Percentiles rank a stretch among this genome's conserved stretches.
Conservation (phyloP, 2,888 invertebrate species). For the Dendrolimus pini region DNA sequence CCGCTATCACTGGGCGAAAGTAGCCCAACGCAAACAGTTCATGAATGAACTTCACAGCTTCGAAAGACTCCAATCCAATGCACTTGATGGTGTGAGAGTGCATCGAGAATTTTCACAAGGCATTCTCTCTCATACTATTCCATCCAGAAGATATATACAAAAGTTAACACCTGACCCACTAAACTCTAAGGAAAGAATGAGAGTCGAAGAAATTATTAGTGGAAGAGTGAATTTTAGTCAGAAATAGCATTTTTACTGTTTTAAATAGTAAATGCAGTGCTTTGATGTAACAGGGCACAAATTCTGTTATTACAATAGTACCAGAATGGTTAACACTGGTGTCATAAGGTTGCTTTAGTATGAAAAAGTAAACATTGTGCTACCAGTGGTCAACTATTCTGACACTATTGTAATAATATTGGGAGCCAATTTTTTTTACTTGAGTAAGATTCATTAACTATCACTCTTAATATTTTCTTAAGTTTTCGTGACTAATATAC, state of each 20-base stretch:
- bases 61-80: conserved; percentile 78
- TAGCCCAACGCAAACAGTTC: conserved; percentile 74
- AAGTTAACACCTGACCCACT: conserved; percentile 60
- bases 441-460: too few relatives aligned
- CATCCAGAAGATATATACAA: conserved; percentile 59
- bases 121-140: conserved; percentile 68
- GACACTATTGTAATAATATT: too few relatives aligned
- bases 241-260: conserved; percentile 23
- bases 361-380: not conserved
- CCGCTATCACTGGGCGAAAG: conserved; percentile 71
- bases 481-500: too few relatives aligned
- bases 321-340: too few relatives aligned
- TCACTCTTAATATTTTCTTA: too few relatives aligned
- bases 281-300: not conserved
- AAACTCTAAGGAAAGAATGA: conserved; percentile 51
- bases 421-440: too few relatives aligned
- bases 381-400: too few relatives aligned
- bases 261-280: not conserved
- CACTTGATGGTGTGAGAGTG: conserved; percentile 79
- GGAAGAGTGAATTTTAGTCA: conserved; percentile 46
- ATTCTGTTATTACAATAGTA: too few relatives aligned
- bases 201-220: conserved; percentile 62
- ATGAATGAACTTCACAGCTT: conserved; percentile 78
- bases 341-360: too few relatives aligned
- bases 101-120: conserved; percentile 79